Conservation (phyloP, 2,888 invertebrate species). For the Morpho helenor region DNA sequence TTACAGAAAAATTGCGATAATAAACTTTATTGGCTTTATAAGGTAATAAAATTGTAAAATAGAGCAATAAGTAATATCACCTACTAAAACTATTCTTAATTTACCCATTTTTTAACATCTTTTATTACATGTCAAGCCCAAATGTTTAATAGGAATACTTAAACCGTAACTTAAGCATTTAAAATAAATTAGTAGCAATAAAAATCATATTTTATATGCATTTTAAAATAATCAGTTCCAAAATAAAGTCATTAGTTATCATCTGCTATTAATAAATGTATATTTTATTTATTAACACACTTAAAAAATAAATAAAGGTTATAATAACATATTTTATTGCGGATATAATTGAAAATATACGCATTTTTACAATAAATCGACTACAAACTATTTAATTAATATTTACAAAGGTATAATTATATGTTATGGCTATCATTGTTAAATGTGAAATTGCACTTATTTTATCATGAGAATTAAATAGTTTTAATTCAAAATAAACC, state of each 20-base stretch:
- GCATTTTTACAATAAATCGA: slow-evolving; percentile 23
- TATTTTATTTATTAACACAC: slow-evolving; percentile 22
- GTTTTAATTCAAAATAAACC: too few relatives aligned
- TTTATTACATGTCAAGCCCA: slow-evolving; percentile 7
- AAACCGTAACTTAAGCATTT: slow-evolving; percentile 10
- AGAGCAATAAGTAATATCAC: neutral
- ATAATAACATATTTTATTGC: slow-evolving; percentile 22
- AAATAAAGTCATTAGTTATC: slow-evolving; percentile 22
- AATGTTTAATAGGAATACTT: slow-evolving; percentile 9
- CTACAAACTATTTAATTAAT: slow-evolving; percentile 19
- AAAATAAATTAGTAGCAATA: slow-evolving; percentile 18
- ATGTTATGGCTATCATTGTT: slow-evolving; percentile 20
- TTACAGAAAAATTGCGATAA: neutral
- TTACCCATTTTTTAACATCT: slow-evolving; percentile 5
- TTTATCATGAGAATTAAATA: neutral
- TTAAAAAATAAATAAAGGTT: slow-evolving; percentile 23
- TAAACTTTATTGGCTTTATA: neutral
- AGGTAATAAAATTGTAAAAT: neutral
- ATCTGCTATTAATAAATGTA: slow-evolving; percentile 21
- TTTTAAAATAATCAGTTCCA: slow-evolving; percentile 17
- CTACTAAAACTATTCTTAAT: slow-evolving; percentile 7
- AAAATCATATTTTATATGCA: slow-evolving; percentile 23
- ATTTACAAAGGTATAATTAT: slow-evolving; percentile 20
- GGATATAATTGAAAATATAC: slow-evolving; percentile 17
- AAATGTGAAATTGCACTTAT: slow-evolving; percentile 26